phyloP scores from a whole-genome alignment of 2,797 vertebrate species.

The Apodemus agrarius region DNA sequence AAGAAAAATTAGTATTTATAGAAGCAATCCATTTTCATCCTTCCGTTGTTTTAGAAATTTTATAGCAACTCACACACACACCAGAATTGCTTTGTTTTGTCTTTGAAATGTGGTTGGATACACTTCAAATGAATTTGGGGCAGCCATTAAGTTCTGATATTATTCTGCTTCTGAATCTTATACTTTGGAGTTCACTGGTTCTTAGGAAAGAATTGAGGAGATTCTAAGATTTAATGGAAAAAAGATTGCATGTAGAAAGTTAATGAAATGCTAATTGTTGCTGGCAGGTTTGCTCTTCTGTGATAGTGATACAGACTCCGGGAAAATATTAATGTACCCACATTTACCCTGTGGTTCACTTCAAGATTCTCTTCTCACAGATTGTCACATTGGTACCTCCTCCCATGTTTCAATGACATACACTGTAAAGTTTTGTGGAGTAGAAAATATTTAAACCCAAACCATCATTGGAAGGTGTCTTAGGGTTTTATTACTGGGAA shows the following conservation, averaged over 20 bases:
- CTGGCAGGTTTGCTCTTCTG: background rate
- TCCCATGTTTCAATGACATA: conserved; percentile 10
- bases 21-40: background rate
- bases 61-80: background rate
- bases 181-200: background rate
- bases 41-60: background rate
- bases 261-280: background rate
- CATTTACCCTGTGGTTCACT: background rate
- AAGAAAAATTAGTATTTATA: background rate
- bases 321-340: background rate
- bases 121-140: background rate
- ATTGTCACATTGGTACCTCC: background rate
- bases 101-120: background rate
- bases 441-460: conserved; percentile 5
- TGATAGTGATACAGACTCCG: background rate
- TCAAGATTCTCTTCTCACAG: background rate
- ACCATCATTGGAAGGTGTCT: background rate
- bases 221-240: conserved; percentile 16
- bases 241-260: background rate
- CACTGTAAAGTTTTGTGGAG: background rate
- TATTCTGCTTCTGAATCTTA: background rate
- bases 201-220: conserved; percentile 30
- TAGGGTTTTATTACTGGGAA: background rate
- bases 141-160: background rate
- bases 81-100: background rate